Conservation (phyloP, 2,113 vertebrate genomes). For the Nanger granti region DNA sequence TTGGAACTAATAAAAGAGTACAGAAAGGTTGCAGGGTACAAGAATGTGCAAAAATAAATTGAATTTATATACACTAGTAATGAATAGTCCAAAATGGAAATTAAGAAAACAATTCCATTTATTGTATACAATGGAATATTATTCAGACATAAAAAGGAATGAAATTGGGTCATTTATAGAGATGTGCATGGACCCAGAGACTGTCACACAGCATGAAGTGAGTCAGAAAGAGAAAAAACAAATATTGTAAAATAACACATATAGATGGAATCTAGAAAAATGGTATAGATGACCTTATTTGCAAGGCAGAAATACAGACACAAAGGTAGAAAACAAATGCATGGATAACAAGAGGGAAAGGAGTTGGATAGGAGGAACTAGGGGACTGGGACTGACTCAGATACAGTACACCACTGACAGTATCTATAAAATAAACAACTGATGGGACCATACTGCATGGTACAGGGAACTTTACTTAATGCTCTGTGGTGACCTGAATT, state of each 20-base stretch:
- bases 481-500: not conserved
- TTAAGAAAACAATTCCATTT: not conserved
- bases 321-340: not conserved
- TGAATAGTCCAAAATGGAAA: not conserved
- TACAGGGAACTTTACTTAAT: not conserved
- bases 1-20: not conserved
- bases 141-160: not conserved
- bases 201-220: not conserved
- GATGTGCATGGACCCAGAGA: not conserved
- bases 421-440: not conserved
- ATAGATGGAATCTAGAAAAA: not conserved
- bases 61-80: not conserved
- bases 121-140: not conserved
- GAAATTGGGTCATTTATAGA: not conserved
- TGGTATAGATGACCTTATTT: not conserved
- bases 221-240: not conserved
- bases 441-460: not conserved
- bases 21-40: not conserved
- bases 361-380: not conserved
- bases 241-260: not conserved
- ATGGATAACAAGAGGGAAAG: not conserved
- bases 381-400: not conserved
- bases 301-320: not conserved
- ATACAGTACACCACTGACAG: not conserved
- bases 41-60: not conserved